phyloP scores from a whole-genome alignment of 1,140 invertebrate genomes.

The Archivesica marissinica region DNA sequence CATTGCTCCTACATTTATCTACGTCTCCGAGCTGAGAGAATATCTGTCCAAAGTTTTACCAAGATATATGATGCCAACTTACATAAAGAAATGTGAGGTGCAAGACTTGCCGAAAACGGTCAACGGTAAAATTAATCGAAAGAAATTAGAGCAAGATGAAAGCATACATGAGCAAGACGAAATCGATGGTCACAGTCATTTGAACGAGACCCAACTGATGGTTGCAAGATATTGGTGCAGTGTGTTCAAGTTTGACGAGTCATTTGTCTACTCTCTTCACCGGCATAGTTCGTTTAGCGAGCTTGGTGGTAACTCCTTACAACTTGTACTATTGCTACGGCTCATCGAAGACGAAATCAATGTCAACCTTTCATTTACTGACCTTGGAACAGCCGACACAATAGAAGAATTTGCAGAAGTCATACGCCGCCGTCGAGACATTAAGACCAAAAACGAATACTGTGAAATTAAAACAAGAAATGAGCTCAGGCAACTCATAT shows the following conservation, averaged over 20 bases:
- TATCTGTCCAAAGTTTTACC: constrained; percentile 69
- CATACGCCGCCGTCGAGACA: constrained; percentile 64
- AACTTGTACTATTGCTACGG: constrained; percentile 69
- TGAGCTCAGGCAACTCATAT: constrained; percentile 60
- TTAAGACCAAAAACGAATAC: constrained; percentile 44
- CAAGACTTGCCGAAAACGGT: constrained; percentile 69
- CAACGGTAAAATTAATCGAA: constrained; percentile 73
- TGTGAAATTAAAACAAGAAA: constrained; percentile 14
- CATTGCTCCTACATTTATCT: constrained; percentile 70
- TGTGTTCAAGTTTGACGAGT: constrained; percentile 65
- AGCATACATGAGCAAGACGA: constrained; percentile 63
- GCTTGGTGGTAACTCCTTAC: constrained; percentile 72
- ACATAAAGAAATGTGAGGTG: constrained; percentile 67
- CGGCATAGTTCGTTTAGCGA: constrained; percentile 70
- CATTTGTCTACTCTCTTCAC: constrained; percentile 61
- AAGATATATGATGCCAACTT: constrained; percentile 73
- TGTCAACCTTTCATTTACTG: constrained; percentile 68
- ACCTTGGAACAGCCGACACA: constrained; percentile 71
- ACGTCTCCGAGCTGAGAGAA: constrained; percentile 67
- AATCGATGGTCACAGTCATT: constrained; percentile 61
- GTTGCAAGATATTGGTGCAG: constrained; percentile 69
- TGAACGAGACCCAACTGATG: constrained; percentile 69
- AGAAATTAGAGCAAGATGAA: constrained; percentile 68
- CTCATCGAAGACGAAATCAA: constrained; percentile 64
- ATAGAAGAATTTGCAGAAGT: constrained; percentile 72